Evolutionary conservation across 2,888 invertebrate species (phyloP), one percentile per base, ranked within the genome.

Genomic region (Crepidodera aurea): DNA sequence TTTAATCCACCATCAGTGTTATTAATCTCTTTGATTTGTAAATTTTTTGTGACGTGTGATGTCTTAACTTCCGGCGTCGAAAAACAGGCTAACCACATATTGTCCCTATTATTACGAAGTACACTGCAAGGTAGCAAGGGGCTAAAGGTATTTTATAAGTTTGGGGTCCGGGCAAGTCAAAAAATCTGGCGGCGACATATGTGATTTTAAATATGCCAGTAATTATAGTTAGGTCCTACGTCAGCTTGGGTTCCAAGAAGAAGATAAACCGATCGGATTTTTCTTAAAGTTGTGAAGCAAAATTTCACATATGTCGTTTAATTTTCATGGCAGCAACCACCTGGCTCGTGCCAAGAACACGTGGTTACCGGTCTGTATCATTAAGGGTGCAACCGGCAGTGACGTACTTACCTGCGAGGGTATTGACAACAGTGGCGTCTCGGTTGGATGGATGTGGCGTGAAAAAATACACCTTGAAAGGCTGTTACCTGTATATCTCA

Each of bases 281-380:
- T 68, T 73, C 67, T 68, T 39, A 59, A 48, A 61, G 55, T 60
- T 56, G 53, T 57, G 67, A 75, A 71, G 69, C 73, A 72, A 76
- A 77, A 75, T 74, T 73, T 75, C 77, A 76, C 78, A 79, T 77
- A 78, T 79, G 78, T 76, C 72, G 76, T 74, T 73, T 73, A 77
- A 77, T 75, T 78, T 76, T 60, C 44, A 67, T 68, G 65, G 69
- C 74, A 75, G 75, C 73, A 78, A 76, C 79, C 79, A 79, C 79
- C 79, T 79, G 79, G 78, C 78, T 76, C 77, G 75, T 71, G 76
- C 71, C 72, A 74, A 54, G 63, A 77, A 78, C 79, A 79, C 79
- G 78, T 79, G 79, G 78, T 79, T 74, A 77, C 75, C 68, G 66
- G 64, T 51, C 64, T 56, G 64, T 73, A 74, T 73, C 68, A 60